Evolutionary conservation across 1,140 invertebrate genomes (phyloP).

Genomic region (Tribolium madens): DNA sequence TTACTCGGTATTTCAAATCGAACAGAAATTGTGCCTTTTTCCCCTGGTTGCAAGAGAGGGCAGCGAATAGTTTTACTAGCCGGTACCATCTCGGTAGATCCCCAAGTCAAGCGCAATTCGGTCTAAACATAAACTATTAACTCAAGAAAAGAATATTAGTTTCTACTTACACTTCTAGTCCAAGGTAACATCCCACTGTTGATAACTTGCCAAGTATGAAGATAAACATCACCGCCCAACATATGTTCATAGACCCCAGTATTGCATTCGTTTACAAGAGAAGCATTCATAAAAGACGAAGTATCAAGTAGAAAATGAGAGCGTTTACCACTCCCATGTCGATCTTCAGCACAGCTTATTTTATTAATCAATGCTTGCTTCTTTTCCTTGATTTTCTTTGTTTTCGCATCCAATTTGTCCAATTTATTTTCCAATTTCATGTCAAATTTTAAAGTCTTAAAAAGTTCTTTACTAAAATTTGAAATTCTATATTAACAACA

Average conservation of each 20-base stretch:
- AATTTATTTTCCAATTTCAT: slow-evolving; percentile 61
- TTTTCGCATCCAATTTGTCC: slow-evolving; percentile 64
- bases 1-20: slow-evolving; percentile 63
- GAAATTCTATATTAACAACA: not conserved
- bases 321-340: slow-evolving; percentile 41
- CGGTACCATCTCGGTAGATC: slow-evolving; percentile 59
- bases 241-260: slow-evolving; percentile 54
- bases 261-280: slow-evolving; percentile 42
- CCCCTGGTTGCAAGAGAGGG: slow-evolving; percentile 61
- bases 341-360: slow-evolving; percentile 54
- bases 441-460: slow-evolving; percentile 61
- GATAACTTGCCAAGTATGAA: slow-evolving; percentile 63
- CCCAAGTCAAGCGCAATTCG: slow-evolving; percentile 62
- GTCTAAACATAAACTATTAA: slow-evolving; percentile 57
- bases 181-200: slow-evolving; percentile 62
- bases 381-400: slow-evolving; percentile 64
- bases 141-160: slow-evolving; percentile 20
- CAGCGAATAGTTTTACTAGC: slow-evolving; percentile 56
- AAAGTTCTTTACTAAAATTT: slow-evolving; percentile 14
- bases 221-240: slow-evolving; percentile 61
- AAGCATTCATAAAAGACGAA: slow-evolving; percentile 59
- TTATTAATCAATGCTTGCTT: slow-evolving; percentile 55
- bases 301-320: not conserved
- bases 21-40: slow-evolving; percentile 60
- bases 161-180: slow-evolving; percentile 58